These are phyloP conservation scores for Daboia siamensis DNA, from an alignment of 2,113 vertebrate species.

Conservation along the genomic window DNA sequence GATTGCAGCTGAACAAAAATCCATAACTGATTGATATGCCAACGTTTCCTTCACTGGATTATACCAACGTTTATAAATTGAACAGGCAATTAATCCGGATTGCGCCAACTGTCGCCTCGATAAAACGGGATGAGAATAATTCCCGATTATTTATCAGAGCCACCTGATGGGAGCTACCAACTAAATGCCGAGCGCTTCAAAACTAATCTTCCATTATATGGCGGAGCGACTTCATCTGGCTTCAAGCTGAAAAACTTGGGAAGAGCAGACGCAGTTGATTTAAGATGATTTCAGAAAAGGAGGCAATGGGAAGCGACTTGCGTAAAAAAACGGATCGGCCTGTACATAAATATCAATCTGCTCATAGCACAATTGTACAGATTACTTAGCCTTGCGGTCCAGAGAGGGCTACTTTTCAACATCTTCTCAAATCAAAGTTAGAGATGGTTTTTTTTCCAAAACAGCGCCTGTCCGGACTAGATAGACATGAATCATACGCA, in stretches of 20 bases:
- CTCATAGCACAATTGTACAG: not conserved
- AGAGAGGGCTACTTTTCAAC: not conserved
- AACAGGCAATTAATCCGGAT: not conserved
- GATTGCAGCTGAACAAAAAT: slow-evolving; percentile 34
- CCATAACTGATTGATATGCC: not conserved
- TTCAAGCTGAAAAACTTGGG: slow-evolving; percentile 13
- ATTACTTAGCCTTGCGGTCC: not conserved
- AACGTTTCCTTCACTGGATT: slow-evolving; percentile 4
- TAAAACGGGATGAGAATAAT: slow-evolving; percentile 13
- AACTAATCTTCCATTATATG: not conserved
- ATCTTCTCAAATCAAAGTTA: not conserved
- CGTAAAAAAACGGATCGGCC: not conserved
- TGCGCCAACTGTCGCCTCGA: slow-evolving; percentile 13
- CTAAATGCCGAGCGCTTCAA: slow-evolving; percentile 21
- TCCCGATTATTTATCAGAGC: not conserved
- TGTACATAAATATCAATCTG: not conserved
- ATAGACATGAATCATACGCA: not conserved
- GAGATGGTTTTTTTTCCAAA: accelerated
- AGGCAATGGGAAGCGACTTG: not conserved
- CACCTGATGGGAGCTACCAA: not conserved
- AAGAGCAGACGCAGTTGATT: not conserved
- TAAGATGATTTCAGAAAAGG: slow-evolving; percentile 29
- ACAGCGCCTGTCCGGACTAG: not conserved
- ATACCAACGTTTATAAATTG: not conserved
- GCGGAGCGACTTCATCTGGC: slow-evolving; percentile 24